phyloP scores from a whole-genome alignment of 2,797 vertebrate species.

The Artibeus lituratus region DNA sequence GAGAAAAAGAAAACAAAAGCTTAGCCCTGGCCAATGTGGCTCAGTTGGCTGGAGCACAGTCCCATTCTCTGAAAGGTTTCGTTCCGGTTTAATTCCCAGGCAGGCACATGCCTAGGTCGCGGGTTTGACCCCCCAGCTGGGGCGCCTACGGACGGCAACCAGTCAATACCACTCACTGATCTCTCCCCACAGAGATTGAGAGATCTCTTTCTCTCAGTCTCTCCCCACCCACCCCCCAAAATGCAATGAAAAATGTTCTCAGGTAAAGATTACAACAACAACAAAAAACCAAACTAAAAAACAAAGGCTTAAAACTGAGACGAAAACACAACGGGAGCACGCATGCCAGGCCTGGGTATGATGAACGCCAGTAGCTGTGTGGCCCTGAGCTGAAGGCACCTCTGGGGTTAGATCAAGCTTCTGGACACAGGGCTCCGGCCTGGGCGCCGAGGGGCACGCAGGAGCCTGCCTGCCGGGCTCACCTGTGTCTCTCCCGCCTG shows the following conservation, averaged over 20 bases:
- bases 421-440: not conserved
- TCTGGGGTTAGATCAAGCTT: not conserved
- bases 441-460: not conserved
- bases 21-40: too few relatives aligned
- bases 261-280: not conserved
- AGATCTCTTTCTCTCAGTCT: not conserved
- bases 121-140: not conserved
- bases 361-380: not conserved
- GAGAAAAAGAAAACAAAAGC: not conserved
- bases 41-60: not conserved
- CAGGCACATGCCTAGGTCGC: not conserved
- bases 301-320: not conserved
- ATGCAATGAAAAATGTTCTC: not conserved
- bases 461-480: not conserved
- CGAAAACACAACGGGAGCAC: not conserved
- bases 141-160: not conserved
- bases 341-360: not conserved
- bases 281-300: not conserved
- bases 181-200: too few relatives aligned
- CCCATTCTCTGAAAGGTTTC: too few relatives aligned
- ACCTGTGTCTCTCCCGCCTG: not conserved
- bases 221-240: not conserved
- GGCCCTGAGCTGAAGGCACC: not conserved
- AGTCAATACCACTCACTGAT: not conserved
- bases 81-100: too few relatives aligned